phyloP scores from a whole-genome alignment of 2,888 invertebrate genomes.

The Parnassius mnemosyne region DNA sequence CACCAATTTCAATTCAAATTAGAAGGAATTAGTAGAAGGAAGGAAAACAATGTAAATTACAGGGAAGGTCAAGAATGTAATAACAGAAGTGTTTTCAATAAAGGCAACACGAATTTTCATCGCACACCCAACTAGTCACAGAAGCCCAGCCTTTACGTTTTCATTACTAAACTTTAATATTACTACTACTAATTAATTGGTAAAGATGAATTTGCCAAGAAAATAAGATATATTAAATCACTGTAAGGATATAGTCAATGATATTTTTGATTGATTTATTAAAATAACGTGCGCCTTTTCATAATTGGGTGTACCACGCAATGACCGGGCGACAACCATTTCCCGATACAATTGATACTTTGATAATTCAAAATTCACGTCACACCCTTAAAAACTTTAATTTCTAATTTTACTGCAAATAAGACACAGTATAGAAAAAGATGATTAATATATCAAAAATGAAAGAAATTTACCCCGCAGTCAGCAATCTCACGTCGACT shows the following conservation, averaged over 20 bases:
- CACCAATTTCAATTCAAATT: too few species aligned
- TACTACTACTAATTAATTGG: constrained; percentile 12
- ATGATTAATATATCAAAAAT: constrained; percentile 45
- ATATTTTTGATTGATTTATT: constrained; percentile 7
- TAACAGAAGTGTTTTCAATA: not conserved
- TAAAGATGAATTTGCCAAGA: not conserved
- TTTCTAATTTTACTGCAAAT: constrained; percentile 24
- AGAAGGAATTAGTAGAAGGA: constrained; percentile 9
- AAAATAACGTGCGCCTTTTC: constrained; percentile 14
- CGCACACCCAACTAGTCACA: constrained; percentile 12
- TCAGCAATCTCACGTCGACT: constrained; percentile 72
- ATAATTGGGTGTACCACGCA: constrained; percentile 35
- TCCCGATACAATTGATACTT: constrained; percentile 20
- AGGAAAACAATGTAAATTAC: constrained; percentile 13
- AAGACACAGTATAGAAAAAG: constrained; percentile 33
- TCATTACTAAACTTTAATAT: not conserved
- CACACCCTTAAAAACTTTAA: constrained; percentile 28
- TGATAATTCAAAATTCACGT: constrained; percentile 25
- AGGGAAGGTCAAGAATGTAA: not conserved
- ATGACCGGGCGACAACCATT: constrained; percentile 38
- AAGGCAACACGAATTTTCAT: constrained; percentile 6
- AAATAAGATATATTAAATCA: not conserved
- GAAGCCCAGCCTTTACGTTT: constrained; percentile 15
- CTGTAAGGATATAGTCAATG: not conserved
- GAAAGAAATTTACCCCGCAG: constrained; percentile 75